Percentiles rank a stretch among this genome's conserved stretches.
Conservation (phyloP, 2,113 vertebrate genomes). For the Bettongia penicillata region DNA sequence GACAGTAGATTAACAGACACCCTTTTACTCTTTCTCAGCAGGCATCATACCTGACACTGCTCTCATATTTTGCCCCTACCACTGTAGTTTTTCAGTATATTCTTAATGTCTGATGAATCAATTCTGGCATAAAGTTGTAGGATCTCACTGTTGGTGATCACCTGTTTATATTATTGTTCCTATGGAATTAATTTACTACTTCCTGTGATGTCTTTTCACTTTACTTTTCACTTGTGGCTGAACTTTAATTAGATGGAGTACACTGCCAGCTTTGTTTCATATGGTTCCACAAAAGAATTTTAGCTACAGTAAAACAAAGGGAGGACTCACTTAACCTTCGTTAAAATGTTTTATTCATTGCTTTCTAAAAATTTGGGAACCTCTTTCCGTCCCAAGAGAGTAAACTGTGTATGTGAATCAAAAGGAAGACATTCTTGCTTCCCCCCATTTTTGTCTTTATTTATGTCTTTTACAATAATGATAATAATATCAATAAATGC, state of each 20-base stretch:
- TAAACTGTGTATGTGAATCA: slow-evolving; percentile 54
- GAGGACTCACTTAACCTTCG: slow-evolving; percentile 31
- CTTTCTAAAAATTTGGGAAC: slow-evolving; percentile 29
- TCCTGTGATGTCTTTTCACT: background rate
- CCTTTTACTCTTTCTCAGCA: background rate
- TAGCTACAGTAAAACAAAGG: slow-evolving; percentile 31
- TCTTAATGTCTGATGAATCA: background rate
- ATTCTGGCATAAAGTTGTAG: background rate
- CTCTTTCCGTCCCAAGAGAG: background rate
- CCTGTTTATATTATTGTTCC: too few relatives aligned
- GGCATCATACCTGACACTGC: too few relatives aligned
- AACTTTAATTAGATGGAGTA: background rate
- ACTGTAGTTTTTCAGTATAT: background rate
- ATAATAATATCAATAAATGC: background rate
- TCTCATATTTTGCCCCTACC: background rate
- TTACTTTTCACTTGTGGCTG: background rate
- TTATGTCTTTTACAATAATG: slow-evolving; percentile 12
- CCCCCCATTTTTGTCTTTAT: background rate
- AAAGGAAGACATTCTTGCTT: slow-evolving; percentile 16
- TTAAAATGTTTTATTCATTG: background rate
- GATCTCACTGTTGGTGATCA: background rate
- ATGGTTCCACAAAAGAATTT: background rate
- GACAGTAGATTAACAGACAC: background rate
- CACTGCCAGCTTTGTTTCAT: background rate
- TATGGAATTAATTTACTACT: background rate